Base-by-base conservation (phyloP, 2,888 invertebrate species). In the Hemaris fuciformis region DNA sequence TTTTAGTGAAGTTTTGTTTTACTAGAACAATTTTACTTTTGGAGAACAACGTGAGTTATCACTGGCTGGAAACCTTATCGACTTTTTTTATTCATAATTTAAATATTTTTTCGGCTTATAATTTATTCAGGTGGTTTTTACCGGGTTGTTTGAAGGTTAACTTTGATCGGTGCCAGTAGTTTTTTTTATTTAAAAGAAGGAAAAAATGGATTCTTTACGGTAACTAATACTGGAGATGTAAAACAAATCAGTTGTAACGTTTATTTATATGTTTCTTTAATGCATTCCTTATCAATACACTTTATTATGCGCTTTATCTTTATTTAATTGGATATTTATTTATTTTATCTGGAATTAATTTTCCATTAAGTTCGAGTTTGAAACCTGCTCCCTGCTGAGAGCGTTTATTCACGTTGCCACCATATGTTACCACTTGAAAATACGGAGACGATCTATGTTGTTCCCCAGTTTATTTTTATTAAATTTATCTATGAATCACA, bases 1-100 rank as follows among this genome's bases (percentile, higher is more conserved):
- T 71, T 71, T 63, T 68, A 81, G 88, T 87, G 85, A 87, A 87
- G 85, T 87, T 86, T 81, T 74, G 67, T 69, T 72, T 73, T 66
- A 64, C 61, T 68, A 69, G 68, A 65, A 66, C 66, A 60, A 42
- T 72, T 64, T 68, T 75, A 63, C 67, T 60, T 70, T 77, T 71
- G 68, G 74, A 73, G 73, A 70, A 76, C 76, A 18, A 77, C 70
- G 81, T 79, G 79, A 74, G 77, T 80, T 75, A 60, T 59, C 64
- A 71, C 71, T 72, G 79, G 77, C 71, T 81, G 81, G 78, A 80
- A 79, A 73, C 70, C 64, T 65, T 69, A 42, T 15, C 3, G 23
- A 46, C n/a, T 41, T 38, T 60, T 31, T 10, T 60, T 53, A n/a
- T 4, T 31, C 31, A 34, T 22, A 23, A 1, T 10, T 22, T 0